Evolutionary conservation across 2,888 invertebrate genomes (phyloP), one percentile per base, ranked within the genome.

Genomic region (Plutella xylostella): DNA sequence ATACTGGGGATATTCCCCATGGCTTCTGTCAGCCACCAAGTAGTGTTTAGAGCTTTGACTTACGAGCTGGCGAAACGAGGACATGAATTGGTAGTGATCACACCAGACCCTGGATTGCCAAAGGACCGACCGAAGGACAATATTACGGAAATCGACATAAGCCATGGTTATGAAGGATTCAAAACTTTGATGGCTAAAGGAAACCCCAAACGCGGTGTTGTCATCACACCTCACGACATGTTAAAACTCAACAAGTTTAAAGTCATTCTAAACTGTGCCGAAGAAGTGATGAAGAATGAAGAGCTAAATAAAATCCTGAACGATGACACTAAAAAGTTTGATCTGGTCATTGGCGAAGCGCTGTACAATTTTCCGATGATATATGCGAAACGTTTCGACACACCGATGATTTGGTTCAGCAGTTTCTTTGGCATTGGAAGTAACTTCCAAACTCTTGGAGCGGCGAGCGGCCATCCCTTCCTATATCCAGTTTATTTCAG

Each of bases 281-380:
- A 30, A 1, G 2, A 30, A 1, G 5, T 30, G 18, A 19, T 30
- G n/a, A 2, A 17, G 18, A 25, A 30, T 17, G n/a, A 17, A 17
- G n/a, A 41, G 4, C 11, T 41, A 12, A 17, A 41, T 30, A 12
- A 7, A 4, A 3, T 41, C 2, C 12, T 41, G 2, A 12, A 42
- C 15, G 34, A 42, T 7, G 19, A 42, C 7, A 42, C 21, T n/a
- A 15, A 33, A 20, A 42, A 42, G 15, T 42, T 42, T 14, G 42
- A 42, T 34, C 15, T 42, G 14, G 18, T 42, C 3, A 33, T 42
- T 3, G 42, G 11, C 15, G 42, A 42, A 42, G 21, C 21, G 2
- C 1, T 31, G 12, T 42, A 34, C 21, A 6, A 18, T 9, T 21
- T 20, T 6, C 31, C 33, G 2, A 3, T 34, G 6, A 17, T 34